phyloP scores from a whole-genome alignment of 53 echinoderm and acorn worm species.

The Echinometra lucunter region DNA sequence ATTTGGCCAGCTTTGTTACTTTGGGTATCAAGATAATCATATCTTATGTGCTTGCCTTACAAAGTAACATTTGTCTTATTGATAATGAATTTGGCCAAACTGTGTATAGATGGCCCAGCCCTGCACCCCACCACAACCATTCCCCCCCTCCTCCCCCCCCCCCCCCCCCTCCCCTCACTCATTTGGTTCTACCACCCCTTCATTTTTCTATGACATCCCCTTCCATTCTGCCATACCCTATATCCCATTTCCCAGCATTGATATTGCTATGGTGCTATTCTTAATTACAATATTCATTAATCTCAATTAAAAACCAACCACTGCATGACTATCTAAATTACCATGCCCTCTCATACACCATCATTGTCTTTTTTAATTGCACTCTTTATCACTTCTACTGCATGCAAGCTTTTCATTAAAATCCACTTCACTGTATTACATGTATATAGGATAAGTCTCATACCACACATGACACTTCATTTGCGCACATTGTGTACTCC shows the following conservation, averaged over 20 bases:
- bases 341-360: background rate
- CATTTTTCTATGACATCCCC: background rate
- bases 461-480: background rate
- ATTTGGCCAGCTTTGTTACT: background rate
- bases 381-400: background rate
- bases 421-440: background rate
- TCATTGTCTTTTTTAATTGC: background rate
- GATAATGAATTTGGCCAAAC: background rate
- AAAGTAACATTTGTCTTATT: background rate
- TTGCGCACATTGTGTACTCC: background rate
- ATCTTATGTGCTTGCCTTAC: background rate
- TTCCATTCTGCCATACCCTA: background rate
- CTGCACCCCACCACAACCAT: background rate
- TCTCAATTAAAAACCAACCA: background rate
- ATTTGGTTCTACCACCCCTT: background rate
- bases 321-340: conserved; percentile 15
- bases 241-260: background rate
- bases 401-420: conserved; percentile 33
- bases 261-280: background rate
- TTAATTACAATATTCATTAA: background rate
- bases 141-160: background rate
- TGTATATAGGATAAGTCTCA: background rate
- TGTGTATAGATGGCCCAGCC: background rate
- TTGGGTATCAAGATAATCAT: background rate
- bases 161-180: background rate